Percentiles rank a stretch among this genome's conserved stretches.
Conservation (phyloP, 1,140 invertebrate genomes). For the Pseudobourletiella spinata region DNA sequence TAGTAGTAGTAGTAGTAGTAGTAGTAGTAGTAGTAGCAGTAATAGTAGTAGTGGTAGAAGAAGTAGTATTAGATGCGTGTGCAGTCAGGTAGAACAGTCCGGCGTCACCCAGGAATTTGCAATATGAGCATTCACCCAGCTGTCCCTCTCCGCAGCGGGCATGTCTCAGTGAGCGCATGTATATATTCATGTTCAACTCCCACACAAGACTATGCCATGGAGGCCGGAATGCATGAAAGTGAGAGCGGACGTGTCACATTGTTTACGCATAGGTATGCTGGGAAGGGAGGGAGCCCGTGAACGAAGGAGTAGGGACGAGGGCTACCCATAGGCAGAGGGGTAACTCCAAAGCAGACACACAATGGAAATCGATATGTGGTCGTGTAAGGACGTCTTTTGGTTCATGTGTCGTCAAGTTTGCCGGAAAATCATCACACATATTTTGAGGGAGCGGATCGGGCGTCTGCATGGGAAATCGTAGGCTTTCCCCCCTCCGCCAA, state of each 20-base stretch:
- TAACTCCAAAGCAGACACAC: background rate
- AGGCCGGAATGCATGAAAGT: background rate
- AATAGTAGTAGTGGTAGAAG: background rate
- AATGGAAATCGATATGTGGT: background rate
- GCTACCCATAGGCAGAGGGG: background rate
- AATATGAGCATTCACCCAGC: background rate
- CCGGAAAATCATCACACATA: background rate
- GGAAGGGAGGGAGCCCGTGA: no score
- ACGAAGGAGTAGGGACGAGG: background rate
- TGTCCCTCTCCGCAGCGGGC: no score
- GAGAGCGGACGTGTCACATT: background rate
- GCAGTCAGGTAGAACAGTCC: background rate
- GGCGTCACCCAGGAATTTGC: conserved; percentile 1
- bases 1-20: no score
- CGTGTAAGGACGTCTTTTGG: background rate
- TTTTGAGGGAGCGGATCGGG: background rate
- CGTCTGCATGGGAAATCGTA: background rate
- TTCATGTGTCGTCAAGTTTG: conserved; percentile 4
- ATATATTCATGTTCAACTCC: background rate
- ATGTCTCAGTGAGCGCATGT: background rate
- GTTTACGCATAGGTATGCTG: background rate
- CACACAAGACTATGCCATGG: background rate
- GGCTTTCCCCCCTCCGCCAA: no score
- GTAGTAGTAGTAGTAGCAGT: no score
- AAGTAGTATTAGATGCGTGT: background rate